Percentiles rank a stretch among this genome's conserved stretches.
phyloP scores from a whole-genome alignment of 2,113 vertebrate species.

The Protobothrops mucrosquamatus region DNA sequence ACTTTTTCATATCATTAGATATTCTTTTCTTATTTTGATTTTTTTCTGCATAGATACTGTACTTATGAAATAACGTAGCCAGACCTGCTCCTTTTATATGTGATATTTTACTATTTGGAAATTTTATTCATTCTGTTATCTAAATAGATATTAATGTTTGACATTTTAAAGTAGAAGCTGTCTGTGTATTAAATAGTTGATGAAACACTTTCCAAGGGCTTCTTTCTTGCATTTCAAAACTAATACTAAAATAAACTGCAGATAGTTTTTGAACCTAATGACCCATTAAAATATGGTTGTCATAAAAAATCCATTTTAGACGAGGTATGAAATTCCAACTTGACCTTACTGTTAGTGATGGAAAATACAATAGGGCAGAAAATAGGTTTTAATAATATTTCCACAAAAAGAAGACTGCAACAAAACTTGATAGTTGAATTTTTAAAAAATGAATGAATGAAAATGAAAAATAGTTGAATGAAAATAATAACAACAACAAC shows the following conservation, averaged over 20 bases:
- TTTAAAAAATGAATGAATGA: no score
- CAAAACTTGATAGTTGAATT: neutral
- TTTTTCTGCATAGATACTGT: neutral
- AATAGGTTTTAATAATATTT: neutral
- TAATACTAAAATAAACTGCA: slow-evolving; percentile 29
- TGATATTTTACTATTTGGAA: neutral
- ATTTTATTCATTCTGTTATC: neutral
- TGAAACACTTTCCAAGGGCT: neutral
- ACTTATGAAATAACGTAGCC: neutral
- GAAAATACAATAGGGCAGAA: neutral
- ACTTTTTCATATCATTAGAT: neutral
- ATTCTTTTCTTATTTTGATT: neutral
- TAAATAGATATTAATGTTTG: neutral
- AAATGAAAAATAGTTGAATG: neutral
- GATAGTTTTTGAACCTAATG: slow-evolving; percentile 1
- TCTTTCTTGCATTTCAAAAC: slow-evolving; percentile 15
- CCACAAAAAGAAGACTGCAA: neutral
- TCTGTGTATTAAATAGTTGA: slow-evolving; percentile 27
- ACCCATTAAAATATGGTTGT: slow-evolving; percentile 4
- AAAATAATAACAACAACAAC: neutral
- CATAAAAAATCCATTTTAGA: slow-evolving; percentile 18
- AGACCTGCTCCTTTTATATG: neutral
- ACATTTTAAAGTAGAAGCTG: slow-evolving; percentile 37
- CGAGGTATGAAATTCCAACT: neutral
- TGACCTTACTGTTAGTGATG: slow-evolving; percentile 2